Percentiles rank a stretch among this genome's conserved stretches.
phyloP scores from a whole-genome alignment of 2,888 invertebrate species.

The Timema podura region DNA sequence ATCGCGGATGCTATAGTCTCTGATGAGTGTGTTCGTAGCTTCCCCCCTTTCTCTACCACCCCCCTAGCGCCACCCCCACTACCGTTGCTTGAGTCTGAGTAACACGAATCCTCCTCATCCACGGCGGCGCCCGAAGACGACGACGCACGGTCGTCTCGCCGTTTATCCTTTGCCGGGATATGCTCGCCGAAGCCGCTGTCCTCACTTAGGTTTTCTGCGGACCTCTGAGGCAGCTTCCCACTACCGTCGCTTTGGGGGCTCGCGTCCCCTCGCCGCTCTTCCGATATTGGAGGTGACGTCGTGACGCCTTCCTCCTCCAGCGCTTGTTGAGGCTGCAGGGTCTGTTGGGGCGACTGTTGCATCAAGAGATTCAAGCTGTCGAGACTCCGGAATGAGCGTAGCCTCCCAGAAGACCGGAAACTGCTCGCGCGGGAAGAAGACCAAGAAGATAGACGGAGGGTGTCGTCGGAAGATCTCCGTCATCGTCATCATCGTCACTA shows the following conservation, averaged over 20 bases:
- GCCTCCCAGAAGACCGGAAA: conserved; percentile 31
- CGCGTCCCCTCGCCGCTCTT: background rate
- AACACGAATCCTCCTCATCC: conserved; percentile 28
- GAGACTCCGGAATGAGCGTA: conserved; percentile 43
- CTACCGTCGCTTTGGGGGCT: background rate
- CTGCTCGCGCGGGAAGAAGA: conserved; percentile 33
- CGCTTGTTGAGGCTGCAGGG: conserved; percentile 34
- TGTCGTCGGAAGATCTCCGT: conserved; percentile 34
- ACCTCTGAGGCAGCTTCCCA: conserved; percentile 40
- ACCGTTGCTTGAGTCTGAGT: conserved; percentile 27
- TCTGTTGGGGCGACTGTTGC: conserved; percentile 32
- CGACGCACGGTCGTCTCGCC: conserved; percentile 17
- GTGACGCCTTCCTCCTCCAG: conserved; percentile 36
- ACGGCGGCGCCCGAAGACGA: background rate
- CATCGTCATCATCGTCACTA: conserved; percentile 32
- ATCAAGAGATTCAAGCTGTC: conserved; percentile 48
- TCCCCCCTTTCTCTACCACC: background rate
- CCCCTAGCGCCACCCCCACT: conserved; percentile 23
- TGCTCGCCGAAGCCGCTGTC: conserved; percentile 73
- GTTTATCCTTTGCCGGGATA: conserved; percentile 33
- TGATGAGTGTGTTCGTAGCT: background rate
- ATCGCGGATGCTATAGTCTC: conserved; percentile 11
- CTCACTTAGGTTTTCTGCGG: conserved; percentile 74
- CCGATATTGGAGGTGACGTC: background rate
- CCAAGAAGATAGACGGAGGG: conserved; percentile 32